Conservation (phyloP, 2,797 vertebrate genomes). For the Manis crassicaudata region DNA sequence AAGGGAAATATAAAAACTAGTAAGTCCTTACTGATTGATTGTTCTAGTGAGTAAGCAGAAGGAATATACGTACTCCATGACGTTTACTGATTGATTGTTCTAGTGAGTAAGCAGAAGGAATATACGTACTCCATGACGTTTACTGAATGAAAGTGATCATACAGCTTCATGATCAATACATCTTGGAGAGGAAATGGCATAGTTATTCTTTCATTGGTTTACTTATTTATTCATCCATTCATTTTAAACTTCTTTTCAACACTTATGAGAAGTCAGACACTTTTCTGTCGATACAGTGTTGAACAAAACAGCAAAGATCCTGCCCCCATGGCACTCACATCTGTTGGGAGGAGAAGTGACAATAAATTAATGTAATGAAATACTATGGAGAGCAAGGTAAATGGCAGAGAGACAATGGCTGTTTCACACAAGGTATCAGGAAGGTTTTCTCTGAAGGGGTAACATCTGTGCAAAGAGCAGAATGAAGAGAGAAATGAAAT, state of each 20-base stretch:
- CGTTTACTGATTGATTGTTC: background rate
- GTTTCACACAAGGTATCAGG: background rate
- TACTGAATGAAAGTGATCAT: background rate
- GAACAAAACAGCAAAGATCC: background rate
- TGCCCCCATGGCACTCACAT: background rate
- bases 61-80: background rate
- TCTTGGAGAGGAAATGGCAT: background rate
- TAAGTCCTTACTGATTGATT: background rate
- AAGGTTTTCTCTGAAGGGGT: background rate
- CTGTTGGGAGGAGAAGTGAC: accelerated
- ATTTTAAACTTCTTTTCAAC: background rate
- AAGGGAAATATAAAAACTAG: background rate
- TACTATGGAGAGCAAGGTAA: background rate
- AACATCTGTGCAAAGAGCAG: background rate
- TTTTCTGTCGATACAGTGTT: background rate
- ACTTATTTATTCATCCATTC: background rate
- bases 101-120: background rate
- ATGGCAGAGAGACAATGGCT: background rate
- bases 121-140: background rate
- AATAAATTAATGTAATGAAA: background rate
- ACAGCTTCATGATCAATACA: slow-evolving; percentile 59
- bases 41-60: background rate
- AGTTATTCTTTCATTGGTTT: background rate
- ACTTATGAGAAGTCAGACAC: background rate
- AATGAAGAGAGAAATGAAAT: slow-evolving; percentile 53